Base-by-base conservation (phyloP, 1,140 invertebrate genomes). In the Contarinia nasturtii region DNA sequence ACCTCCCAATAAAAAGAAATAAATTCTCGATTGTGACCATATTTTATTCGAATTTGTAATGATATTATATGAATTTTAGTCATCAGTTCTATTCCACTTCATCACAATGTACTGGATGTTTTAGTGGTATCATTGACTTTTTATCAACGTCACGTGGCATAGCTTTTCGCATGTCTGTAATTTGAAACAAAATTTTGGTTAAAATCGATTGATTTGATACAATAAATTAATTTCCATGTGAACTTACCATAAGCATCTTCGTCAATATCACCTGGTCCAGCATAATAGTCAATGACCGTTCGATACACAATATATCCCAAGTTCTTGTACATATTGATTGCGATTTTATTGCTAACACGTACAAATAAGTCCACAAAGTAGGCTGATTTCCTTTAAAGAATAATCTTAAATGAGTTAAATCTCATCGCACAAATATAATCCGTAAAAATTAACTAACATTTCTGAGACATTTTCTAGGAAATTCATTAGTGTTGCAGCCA, bases 301-400 rank as follows among this genome's bases (percentile, higher is more conserved):
- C 94, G 68, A 64, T 97, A 98, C 1, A 98, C 86, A 52, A 90
- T 89, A 62, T 98, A 98, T n/a, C 92, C 94, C 37, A 98, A 66
- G 63, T 85, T 84, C 54, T 84, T 82, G 62, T 99, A 99, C 92
- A 98, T 98, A 55, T 89, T 86, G 36, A 97, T 93, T 2, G 95
- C 95, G 20, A 95, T 87, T 64, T 84, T 82, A 63, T 98, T 98
- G 55, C 92, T 96, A 1, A 96, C 90, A 56, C 95, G 74, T 7
- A 98, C 95, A 77, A 98, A 98, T 12, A 98, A 68, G 66, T 98
- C 95, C n/a, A 98, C 94, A 70, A 98, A 98, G 64, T 89, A 97
- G 33, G 88, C 88, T 44, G 83, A 76, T 69, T 97, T 96, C 58
- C 91, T 95, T 61, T 47, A 77, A 75, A 52, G 54, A 55, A 56